phyloP scores from a whole-genome alignment of 2,797 vertebrate genomes.

The Anguilla pacifica region DNA sequence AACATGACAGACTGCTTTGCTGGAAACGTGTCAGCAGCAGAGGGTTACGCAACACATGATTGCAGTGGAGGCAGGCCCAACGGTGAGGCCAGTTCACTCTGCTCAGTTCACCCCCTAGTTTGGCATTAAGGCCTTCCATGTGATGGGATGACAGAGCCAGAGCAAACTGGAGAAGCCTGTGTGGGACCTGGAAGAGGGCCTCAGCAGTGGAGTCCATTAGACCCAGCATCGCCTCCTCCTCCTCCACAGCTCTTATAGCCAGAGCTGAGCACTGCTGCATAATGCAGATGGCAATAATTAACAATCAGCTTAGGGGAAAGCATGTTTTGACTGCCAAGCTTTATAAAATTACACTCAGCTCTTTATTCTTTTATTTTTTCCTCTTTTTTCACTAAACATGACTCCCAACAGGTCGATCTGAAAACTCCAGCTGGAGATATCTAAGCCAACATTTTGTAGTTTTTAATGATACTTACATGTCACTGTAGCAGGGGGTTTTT shows the following conservation, averaged over 20 bases:
- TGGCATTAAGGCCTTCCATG: background rate
- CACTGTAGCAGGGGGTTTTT: background rate
- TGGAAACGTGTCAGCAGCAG: background rate
- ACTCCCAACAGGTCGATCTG: background rate
- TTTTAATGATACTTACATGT: background rate
- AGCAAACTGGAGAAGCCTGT: background rate
- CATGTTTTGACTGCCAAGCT: slow-evolving; percentile 3
- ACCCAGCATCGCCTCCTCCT: background rate
- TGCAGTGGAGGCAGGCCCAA: background rate
- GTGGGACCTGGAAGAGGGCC: background rate
- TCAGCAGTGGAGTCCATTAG: background rate
- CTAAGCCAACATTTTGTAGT: background rate
- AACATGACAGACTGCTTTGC: background rate
- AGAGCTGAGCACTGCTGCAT: background rate
- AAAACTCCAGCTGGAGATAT: background rate
- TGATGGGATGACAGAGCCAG: background rate
- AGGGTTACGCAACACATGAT: background rate
- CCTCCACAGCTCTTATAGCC: background rate
- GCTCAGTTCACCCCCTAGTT: background rate
- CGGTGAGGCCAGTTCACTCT: background rate
- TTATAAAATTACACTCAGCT: slow-evolving; percentile 16
- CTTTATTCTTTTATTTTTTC: slow-evolving; percentile 13
- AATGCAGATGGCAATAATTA: slow-evolving; percentile 30
- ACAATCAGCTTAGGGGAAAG: slow-evolving; percentile 4
- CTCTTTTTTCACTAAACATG: background rate